Conservation (phyloP, 2,888 invertebrate genomes). For the Panopea generosa region DNA sequence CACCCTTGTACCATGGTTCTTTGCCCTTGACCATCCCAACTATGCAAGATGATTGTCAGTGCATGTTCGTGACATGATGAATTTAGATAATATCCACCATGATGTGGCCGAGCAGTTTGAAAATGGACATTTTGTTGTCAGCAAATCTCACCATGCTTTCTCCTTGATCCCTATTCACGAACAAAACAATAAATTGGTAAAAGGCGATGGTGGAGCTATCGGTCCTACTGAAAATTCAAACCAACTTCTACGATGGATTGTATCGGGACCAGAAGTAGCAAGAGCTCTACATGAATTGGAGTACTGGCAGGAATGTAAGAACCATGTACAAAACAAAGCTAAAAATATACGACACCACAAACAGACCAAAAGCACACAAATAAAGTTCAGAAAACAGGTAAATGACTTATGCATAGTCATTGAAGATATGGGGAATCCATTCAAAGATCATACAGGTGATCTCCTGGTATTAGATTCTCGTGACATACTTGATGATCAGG, state of each 20-base stretch:
- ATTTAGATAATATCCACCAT: slow-evolving; percentile 50
- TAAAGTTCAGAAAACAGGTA: too few relatives aligned
- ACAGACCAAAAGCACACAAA: too few relatives aligned
- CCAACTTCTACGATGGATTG: slow-evolving; percentile 66
- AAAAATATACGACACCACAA: too few relatives aligned
- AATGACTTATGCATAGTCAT: too few relatives aligned
- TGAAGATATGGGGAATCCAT: too few relatives aligned
- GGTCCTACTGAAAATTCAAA: slow-evolving; percentile 57
- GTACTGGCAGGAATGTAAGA: too few relatives aligned
- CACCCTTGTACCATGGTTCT: slow-evolving; percentile 27
- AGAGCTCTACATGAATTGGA: slow-evolving; percentile 2
- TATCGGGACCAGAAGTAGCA: slow-evolving; percentile 55
- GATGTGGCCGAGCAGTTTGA: slow-evolving; percentile 50
- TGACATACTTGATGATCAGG: too few relatives aligned
- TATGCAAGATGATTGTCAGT: slow-evolving; percentile 68
- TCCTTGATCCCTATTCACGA: slow-evolving; percentile 65
- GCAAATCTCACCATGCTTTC: slow-evolving; percentile 55
- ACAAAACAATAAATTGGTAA: slow-evolving; percentile 66
- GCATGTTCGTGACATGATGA: slow-evolving; percentile 62
- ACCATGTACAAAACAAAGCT: too few relatives aligned
- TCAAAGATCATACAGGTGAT: too few relatives aligned
- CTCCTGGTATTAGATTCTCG: too few relatives aligned
- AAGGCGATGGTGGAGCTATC: slow-evolving; percentile 65
- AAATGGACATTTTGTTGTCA: slow-evolving; percentile 56
- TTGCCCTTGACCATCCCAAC: slow-evolving; percentile 42